A percentile compares a stretch with the other conserved stretches of the same genome.
These are phyloP conservation scores for Tupaia tana DNA, from an alignment of 2,113 vertebrate genomes.

Conservation along the genomic window DNA sequence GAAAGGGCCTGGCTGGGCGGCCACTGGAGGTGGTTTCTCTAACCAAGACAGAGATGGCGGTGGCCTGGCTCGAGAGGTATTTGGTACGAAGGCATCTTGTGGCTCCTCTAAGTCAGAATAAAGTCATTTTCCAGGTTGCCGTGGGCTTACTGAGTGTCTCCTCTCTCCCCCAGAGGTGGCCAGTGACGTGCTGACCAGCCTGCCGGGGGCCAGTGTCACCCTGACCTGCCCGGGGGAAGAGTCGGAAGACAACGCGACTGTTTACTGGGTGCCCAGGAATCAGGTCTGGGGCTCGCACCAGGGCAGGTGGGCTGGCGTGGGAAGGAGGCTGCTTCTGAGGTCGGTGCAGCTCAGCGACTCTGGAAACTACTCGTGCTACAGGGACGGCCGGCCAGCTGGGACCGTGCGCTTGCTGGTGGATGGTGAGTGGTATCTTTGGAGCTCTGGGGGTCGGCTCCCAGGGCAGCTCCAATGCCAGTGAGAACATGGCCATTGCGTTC, in stretches of 20 bases:
- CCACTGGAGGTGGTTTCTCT: background rate
- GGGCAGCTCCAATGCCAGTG: rapidly evolving
- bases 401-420: constrained; percentile 81
- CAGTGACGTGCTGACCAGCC: background rate
- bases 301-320: rapidly evolving
- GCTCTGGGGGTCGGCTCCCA: background rate
- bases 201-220: constrained; percentile 62
- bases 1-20: background rate
- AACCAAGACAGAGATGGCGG: background rate
- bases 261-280: constrained; percentile 73
- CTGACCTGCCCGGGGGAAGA: constrained; percentile 68
- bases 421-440: constrained; percentile 73
- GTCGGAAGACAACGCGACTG: rapidly evolving
- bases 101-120: background rate
- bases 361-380: constrained; percentile 80
- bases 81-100: background rate
- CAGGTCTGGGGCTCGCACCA: rapidly evolving
- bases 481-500: background rate
- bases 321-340: constrained; percentile 26
- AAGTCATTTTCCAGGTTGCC: background rate
- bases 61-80: background rate
- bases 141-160: rapidly evolving
- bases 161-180: background rate
- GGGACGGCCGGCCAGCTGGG: background rate
- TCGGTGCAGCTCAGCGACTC: constrained; percentile 58